A percentile compares a stretch with the other conserved stretches of the same genome.
phyloP scores from a whole-genome alignment of 2,797 vertebrate genomes.

The Malacoraja senta region DNA sequence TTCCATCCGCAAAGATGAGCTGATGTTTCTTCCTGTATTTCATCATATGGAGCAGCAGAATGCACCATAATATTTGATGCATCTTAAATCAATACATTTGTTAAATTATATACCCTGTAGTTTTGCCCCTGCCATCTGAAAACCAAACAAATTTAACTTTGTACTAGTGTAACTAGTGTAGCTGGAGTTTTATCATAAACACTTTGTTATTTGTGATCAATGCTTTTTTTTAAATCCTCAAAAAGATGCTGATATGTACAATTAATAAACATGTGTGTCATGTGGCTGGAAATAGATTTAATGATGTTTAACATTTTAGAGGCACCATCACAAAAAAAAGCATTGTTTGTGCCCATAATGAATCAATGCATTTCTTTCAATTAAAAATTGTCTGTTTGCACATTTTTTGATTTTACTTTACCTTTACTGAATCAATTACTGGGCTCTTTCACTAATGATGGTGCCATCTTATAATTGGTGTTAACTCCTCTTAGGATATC shows the following conservation, averaged over 20 bases:
- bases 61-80: neutral
- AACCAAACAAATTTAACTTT: no score
- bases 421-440: neutral
- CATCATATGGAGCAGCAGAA: neutral
- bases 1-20: neutral
- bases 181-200: neutral
- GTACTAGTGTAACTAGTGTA: neutral
- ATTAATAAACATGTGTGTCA: no score
- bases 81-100: neutral
- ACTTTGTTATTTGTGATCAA: neutral
- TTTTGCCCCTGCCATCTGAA: neutral
- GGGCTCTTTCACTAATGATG: neutral
- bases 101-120: neutral
- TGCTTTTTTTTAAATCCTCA: no score
- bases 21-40: neutral
- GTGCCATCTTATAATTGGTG: neutral
- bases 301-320: no score
- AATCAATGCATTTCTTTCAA: neutral
- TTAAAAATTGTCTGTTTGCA: neutral
- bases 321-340: no score
- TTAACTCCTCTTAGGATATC: neutral
- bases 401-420: neutral
- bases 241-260: no score
- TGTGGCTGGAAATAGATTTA: no score
- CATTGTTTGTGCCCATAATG: neutral